A percentile compares a stretch with the other conserved stretches of the same genome.
Conservation (phyloP, 2,113 vertebrate genomes). For the Podarcis cretensis region DNA sequence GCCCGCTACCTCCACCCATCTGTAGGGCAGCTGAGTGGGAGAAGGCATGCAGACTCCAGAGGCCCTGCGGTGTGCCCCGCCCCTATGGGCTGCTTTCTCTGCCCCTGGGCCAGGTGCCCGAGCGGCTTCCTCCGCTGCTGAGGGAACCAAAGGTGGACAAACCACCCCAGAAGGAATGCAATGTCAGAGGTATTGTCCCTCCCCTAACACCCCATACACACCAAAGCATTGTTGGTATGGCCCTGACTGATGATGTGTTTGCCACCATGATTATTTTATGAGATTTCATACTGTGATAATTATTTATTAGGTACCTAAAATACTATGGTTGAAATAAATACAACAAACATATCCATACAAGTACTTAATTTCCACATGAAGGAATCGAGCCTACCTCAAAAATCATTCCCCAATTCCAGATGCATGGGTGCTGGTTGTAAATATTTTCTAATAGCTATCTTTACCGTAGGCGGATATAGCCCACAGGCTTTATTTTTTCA, state of each 20-base stretch:
- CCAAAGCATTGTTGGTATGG: background rate
- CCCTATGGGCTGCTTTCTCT: too few species aligned
- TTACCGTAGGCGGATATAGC: background rate
- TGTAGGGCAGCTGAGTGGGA: too few species aligned
- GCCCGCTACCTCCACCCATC: too few species aligned
- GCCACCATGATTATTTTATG: background rate
- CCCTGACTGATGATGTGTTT: background rate
- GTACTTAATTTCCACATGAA: background rate
- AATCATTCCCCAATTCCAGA: background rate
- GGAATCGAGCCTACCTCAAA: background rate
- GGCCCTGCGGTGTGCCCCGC: too few species aligned
- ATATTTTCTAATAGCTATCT: background rate
- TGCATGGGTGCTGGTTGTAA: background rate
- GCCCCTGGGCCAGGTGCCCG: too few species aligned
- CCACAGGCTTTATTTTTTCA: background rate
- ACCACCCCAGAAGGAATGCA: too few species aligned
- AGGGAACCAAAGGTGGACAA: too few species aligned
- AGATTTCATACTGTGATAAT: background rate
- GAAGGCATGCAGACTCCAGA: too few species aligned
- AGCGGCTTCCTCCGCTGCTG: too few species aligned
- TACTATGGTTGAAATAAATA: background rate
- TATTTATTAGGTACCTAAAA: background rate
- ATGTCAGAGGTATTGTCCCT: too few species aligned
- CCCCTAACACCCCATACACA: too few species aligned
- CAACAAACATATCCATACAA: background rate